Conservation (phyloP, 2,888 invertebrate genomes). For the Malthinus flaveolus region DNA sequence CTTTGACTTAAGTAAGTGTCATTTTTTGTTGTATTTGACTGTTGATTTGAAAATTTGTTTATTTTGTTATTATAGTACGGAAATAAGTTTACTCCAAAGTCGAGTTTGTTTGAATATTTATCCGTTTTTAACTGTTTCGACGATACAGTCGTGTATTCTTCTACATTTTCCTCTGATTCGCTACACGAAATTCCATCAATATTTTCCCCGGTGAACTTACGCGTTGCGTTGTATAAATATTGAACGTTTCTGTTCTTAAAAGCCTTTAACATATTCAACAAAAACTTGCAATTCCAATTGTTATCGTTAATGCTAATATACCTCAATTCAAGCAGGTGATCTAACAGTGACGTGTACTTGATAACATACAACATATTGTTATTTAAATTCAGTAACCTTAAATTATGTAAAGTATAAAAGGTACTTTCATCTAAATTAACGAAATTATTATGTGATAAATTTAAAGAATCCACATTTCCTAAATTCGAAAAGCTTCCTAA, state of each 20-base stretch:
- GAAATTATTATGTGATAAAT: slow-evolving; percentile 7
- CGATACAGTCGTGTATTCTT: too few relatives aligned
- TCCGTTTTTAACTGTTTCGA: too few relatives aligned
- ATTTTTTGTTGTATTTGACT: too few relatives aligned
- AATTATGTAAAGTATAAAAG: neutral
- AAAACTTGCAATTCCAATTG: slow-evolving; percentile 1
- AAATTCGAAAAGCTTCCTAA: slow-evolving; percentile 7
- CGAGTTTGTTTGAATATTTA: too few relatives aligned
- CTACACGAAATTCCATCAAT: neutral
- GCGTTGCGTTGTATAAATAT: neutral
- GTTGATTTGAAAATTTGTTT: too few relatives aligned
- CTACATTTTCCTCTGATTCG: too few relatives aligned
- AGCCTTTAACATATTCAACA: neutral
- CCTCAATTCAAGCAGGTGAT: neutral
- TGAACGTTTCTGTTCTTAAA: neutral
- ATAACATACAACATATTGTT: neutral
- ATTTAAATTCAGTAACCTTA: neutral
- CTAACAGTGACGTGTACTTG: neutral
- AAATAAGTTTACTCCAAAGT: too few relatives aligned
- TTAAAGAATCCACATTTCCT: neutral
- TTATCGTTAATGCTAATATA: slow-evolving; percentile 4
- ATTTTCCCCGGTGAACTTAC: neutral
- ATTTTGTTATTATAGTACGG: too few relatives aligned
- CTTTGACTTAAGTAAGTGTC: too few relatives aligned
- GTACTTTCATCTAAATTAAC: neutral